A percentile compares a stretch with the other conserved stretches of the same genome.
phyloP scores from a whole-genome alignment of 1,140 invertebrate species.

The Heliconius hewitsoni region DNA sequence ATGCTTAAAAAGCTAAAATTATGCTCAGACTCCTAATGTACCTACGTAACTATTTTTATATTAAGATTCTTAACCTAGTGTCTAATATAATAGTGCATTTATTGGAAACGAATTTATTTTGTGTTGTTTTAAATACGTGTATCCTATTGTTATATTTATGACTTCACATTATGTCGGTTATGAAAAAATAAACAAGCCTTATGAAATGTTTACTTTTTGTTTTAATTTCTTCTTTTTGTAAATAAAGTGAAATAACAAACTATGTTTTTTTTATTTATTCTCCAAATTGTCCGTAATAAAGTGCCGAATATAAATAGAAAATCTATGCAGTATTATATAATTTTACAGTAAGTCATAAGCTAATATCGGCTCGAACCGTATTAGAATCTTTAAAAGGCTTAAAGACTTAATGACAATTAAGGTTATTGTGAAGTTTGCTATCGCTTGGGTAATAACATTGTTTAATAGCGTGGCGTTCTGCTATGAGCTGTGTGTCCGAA shows the following conservation, averaged over 20 bases:
- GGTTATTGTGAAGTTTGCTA: too few species aligned
- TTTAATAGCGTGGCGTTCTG: too few species aligned
- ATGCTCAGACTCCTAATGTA: slow-evolving; percentile 60
- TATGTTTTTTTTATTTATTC: neutral
- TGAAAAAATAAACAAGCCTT: slow-evolving; percentile 40
- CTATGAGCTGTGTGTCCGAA: too few species aligned
- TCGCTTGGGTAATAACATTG: too few species aligned
- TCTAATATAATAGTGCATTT: slow-evolving; percentile 69
- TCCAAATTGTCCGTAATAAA: neutral
- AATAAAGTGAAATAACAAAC: neutral
- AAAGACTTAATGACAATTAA: too few species aligned
- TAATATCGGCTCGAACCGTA: too few species aligned
- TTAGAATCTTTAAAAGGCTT: too few species aligned
- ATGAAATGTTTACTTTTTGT: slow-evolving; percentile 25
- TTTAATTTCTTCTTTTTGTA: slow-evolving; percentile 14
- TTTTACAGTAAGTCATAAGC: too few species aligned
- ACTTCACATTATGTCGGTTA: slow-evolving; percentile 38
- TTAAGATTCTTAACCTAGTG: slow-evolving; percentile 52
- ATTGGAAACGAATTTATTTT: slow-evolving; percentile 80
- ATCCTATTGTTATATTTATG: slow-evolving; percentile 56
- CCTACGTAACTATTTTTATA: slow-evolving; percentile 68
- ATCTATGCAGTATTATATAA: neutral
- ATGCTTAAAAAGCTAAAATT: slow-evolving; percentile 56
- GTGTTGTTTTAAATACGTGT: slow-evolving; percentile 60
- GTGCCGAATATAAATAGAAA: neutral